These are phyloP conservation scores for Epinotia nisella DNA, from an alignment of 2,888 invertebrate genomes.

Conservation along the genomic window DNA sequence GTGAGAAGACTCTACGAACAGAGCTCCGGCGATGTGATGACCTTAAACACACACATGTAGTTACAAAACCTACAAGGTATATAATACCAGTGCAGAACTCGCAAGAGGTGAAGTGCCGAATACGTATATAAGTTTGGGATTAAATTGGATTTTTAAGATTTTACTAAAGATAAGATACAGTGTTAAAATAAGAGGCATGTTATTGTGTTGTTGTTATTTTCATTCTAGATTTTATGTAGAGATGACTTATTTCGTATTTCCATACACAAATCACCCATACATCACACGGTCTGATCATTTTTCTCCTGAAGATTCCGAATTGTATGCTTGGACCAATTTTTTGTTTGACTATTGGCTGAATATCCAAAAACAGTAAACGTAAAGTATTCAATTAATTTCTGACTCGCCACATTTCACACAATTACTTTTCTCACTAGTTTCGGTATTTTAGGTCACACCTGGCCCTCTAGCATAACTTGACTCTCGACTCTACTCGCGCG, in stretches of 20 bases:
- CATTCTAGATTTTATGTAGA: not conserved
- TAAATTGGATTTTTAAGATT: conserved; percentile 26
- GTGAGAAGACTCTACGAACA: conserved; percentile 75
- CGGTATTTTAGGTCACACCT: too few species aligned
- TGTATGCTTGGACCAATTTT: not conserved
- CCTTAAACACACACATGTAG: conserved; percentile 73
- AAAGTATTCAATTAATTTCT: too few species aligned
- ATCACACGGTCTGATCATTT: not conserved
- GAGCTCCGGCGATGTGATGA: conserved; percentile 64
- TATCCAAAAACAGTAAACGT: not conserved
- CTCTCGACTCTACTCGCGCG: too few species aligned
- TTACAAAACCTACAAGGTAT: conserved; percentile 35
- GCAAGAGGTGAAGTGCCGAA: conserved; percentile 48
- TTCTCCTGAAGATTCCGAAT: not conserved
- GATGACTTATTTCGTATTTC: not conserved
- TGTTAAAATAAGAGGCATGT: conserved; percentile 18
- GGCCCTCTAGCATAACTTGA: too few species aligned
- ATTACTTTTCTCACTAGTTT: too few species aligned
- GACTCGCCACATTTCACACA: too few species aligned
- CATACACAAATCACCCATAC: not conserved
- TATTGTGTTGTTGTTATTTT: conserved; percentile 13
- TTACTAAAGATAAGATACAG: conserved; percentile 12
- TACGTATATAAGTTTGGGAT: conserved; percentile 21
- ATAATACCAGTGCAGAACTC: conserved; percentile 44
- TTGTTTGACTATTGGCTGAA: not conserved